phyloP scores from a whole-genome alignment of 2,113 vertebrate species.

The Felis chaus region DNA sequence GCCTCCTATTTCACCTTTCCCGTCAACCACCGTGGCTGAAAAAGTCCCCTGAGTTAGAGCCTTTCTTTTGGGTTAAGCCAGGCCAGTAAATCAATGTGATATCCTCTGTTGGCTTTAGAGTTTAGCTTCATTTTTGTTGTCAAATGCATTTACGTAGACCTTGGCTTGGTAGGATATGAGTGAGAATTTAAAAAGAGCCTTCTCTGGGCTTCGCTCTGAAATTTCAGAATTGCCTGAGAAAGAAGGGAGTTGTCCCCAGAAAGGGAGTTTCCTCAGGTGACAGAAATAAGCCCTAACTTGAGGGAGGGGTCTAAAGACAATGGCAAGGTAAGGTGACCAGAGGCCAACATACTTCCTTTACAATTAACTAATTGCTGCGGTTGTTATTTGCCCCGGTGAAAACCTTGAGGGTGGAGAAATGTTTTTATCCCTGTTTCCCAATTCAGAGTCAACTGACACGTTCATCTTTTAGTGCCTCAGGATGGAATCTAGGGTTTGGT shows the following conservation, averaged over 20 bases:
- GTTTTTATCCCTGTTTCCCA: neutral
- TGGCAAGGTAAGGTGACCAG: neutral
- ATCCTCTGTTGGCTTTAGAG: neutral
- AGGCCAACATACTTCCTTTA: neutral
- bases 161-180: neutral
- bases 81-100: neutral
- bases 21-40: neutral
- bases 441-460: neutral
- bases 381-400: neutral
- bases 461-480: neutral
- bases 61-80: neutral
- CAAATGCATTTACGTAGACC: neutral
- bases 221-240: neutral
- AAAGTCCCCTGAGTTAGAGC: neutral
- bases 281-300: neutral
- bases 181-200: neutral
- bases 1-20: neutral
- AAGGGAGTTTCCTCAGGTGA: neutral
- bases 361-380: neutral
- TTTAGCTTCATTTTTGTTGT: neutral
- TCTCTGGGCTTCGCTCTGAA: neutral
- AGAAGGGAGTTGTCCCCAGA: neutral
- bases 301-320: neutral
- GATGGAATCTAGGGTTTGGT: neutral
- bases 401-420: neutral